Evolutionary conservation across 2,797 vertebrate species (phyloP), one percentile per base, ranked within the genome.

Genomic region (Aldrovandia affinis): DNA sequence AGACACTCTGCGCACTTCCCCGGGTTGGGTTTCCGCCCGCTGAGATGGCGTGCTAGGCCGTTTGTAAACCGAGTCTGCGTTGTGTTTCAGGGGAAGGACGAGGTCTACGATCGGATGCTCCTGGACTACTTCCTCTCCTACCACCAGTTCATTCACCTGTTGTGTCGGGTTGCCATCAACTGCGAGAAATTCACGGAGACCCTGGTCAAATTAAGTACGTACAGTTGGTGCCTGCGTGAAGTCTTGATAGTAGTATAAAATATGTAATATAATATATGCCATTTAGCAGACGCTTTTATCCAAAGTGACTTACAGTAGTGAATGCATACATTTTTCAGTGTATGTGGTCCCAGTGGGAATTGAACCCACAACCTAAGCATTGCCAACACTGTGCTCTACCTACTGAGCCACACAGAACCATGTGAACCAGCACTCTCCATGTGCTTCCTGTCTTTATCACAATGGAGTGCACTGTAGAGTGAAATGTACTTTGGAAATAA

Each of bases 131-230:
- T 99, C 94, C 96, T 99, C 92, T 98, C 98, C 88, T 99, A 99
- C 86, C 98, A 99, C 91, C 98, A 99, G 91, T 98, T 99, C 95
- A 99, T 99, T 92, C 98, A 99, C 91, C 96, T 99, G 86, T 95
- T 99, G 87, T 99, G 98, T 90, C 96, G 98, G 77, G 98, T 99
- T 87, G 98, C 98, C 94, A 97, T 99, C 95, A 99, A 98, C 96
- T 99, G 98, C 92, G 98, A 99, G 94, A 99, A 99, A 91, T 99
- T 99, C 93, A 98, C 98, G 0, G 98, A 99, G 93, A 98, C 98
- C 1, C 96, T 99, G 85, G 96, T 99, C 93, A 99, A 99, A 94
- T 96, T 99, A 86, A 99, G 98, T 99, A 96, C 87, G 98, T 96
- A 0, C 90, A 87, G 12, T 44, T 44, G 2, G 33, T 83, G 1